Evolutionary conservation across 2,113 vertebrate species (phyloP).

Genomic region (Syrrhaptes paradoxus): DNA sequence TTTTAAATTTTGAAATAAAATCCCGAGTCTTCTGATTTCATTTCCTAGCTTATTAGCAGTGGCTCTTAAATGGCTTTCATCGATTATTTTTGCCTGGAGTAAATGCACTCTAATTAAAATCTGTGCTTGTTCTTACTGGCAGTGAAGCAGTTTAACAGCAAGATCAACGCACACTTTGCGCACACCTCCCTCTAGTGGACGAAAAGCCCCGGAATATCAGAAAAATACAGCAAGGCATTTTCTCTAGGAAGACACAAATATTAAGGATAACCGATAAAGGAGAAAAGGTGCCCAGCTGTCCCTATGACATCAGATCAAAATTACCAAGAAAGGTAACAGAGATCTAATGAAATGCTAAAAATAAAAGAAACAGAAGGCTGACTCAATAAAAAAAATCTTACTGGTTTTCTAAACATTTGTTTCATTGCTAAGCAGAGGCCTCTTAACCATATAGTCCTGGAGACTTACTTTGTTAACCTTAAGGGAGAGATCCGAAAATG

Average conservation of each 20-base stretch:
- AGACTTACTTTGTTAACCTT: background rate
- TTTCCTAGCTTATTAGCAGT: background rate
- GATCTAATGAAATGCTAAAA: background rate
- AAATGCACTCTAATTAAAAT: background rate
- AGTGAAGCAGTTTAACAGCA: background rate
- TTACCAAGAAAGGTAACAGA: fast-evolving
- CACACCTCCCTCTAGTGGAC: slow-evolving; percentile 33
- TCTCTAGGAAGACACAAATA: background rate
- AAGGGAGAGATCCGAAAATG: background rate
- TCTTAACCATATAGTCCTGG: background rate
- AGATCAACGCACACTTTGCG: background rate
- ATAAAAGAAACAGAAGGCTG: background rate
- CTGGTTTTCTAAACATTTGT: background rate
- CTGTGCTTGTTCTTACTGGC: too few relatives aligned
- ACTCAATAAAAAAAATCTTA: background rate
- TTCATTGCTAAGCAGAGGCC: background rate
- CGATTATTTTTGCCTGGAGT: background rate
- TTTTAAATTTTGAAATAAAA: background rate
- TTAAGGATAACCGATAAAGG: background rate
- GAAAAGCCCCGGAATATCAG: background rate
- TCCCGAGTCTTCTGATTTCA: background rate
- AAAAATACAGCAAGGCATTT: background rate
- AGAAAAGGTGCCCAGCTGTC: background rate
- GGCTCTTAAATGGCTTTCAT: background rate
- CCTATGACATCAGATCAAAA: background rate